Conservation (phyloP, 2,113 vertebrate species). For the Polypterus bichir region DNA sequence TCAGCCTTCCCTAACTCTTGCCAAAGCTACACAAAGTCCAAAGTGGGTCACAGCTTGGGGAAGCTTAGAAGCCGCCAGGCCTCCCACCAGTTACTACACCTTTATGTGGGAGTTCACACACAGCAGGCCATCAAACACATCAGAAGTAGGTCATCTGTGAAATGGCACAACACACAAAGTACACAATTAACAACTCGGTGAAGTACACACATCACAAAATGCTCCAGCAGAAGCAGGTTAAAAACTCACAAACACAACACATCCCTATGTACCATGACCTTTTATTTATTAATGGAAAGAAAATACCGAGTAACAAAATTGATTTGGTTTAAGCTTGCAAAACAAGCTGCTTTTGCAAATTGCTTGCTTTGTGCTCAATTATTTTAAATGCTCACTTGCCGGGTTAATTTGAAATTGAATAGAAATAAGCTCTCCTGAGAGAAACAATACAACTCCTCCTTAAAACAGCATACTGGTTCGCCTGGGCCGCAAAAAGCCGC, state of each 20-base stretch:
- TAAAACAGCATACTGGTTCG: too few species aligned
- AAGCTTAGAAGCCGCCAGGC: neutral
- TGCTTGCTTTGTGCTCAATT: slow-evolving; percentile 14
- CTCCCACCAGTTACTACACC: neutral
- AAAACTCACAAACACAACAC: too few species aligned
- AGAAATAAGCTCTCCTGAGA: too few species aligned
- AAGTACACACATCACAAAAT: neutral
- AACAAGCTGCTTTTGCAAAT: slow-evolving; percentile 19
- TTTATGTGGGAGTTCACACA: neutral
- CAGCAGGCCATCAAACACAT: neutral
- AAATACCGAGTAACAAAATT: slow-evolving; percentile 6
- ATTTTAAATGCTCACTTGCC: slow-evolving; percentile 14
- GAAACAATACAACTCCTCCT: too few species aligned
- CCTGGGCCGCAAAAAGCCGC: too few species aligned
- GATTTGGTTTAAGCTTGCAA: slow-evolving; percentile 18
- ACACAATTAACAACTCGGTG: neutral
- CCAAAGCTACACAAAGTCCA: slow-evolving; percentile 13
- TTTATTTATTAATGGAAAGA: slow-evolving; percentile 8
- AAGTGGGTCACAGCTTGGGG: slow-evolving; percentile 26
- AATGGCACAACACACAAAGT: neutral
- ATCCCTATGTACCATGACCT: slow-evolving; percentile 1
- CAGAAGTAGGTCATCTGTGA: slow-evolving; percentile 15
- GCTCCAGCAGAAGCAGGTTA: slow-evolving; percentile 6
- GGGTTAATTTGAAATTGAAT: slow-evolving; percentile 22
- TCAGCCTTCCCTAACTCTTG: neutral